These are phyloP conservation scores for Anolis carolinensis DNA, from an alignment of 2,113 vertebrate genomes.

Conservation along the genomic window DNA sequence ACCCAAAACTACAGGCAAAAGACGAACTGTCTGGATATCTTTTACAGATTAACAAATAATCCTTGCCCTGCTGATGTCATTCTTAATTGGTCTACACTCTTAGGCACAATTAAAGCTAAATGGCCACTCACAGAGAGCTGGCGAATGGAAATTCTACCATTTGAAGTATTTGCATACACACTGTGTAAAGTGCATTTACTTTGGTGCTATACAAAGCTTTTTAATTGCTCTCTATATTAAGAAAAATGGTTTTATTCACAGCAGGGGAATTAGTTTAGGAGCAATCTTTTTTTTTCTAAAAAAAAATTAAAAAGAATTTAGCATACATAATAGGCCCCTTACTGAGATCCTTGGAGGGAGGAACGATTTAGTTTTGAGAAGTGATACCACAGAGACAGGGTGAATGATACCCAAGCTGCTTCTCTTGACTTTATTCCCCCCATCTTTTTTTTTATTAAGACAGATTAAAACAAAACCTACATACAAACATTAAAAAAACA, in stretches of 20 bases:
- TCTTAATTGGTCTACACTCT: slow-evolving; percentile 75
- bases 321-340: slow-evolving; percentile 30
- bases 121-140: slow-evolving; percentile 73
- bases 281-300: background rate
- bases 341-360: background rate
- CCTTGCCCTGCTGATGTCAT: slow-evolving; percentile 60
- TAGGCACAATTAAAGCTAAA: slow-evolving; percentile 78
- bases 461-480: no score
- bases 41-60: slow-evolving; percentile 75
- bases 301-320: slow-evolving; percentile 9
- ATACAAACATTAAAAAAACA: no score
- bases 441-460: no score
- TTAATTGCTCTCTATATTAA: slow-evolving; percentile 38
- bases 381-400: background rate
- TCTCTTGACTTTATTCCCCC: no score
- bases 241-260: slow-evolving; percentile 40
- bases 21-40: slow-evolving; percentile 67
- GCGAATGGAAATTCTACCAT: slow-evolving; percentile 65
- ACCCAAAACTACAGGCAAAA: slow-evolving; percentile 52
- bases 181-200: slow-evolving; percentile 61
- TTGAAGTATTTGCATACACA: slow-evolving; percentile 61
- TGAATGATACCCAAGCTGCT: background rate
- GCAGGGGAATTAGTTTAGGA: slow-evolving; percentile 15
- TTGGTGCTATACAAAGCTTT: slow-evolving; percentile 57
- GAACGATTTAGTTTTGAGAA: background rate